phyloP scores from a whole-genome alignment of 2,888 invertebrate genomes.

The Elegia similella region DNA sequence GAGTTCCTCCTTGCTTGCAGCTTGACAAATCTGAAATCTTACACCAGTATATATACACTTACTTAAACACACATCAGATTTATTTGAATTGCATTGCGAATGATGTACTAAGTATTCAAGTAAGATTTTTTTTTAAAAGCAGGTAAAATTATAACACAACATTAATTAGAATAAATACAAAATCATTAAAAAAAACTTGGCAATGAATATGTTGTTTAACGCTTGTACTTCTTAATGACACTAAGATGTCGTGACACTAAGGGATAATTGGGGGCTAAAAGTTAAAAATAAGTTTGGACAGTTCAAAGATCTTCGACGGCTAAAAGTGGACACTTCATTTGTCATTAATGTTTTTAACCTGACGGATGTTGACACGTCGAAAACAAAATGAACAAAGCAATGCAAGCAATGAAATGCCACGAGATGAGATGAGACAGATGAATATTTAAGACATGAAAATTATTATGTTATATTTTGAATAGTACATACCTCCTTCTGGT shows the following conservation, averaged over 20 bases:
- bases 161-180: not conserved
- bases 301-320: conserved; percentile 2
- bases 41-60: too few relatives aligned
- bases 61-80: too few relatives aligned
- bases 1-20: too few relatives aligned
- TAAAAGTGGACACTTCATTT: conserved; percentile 13
- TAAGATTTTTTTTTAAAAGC: too few relatives aligned
- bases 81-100: too few relatives aligned
- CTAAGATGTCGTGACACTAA: not conserved
- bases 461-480: too few relatives aligned
- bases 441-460: conserved; percentile 3
- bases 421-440: not conserved
- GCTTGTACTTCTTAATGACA: not conserved
- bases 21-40: too few relatives aligned
- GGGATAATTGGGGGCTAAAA: not conserved
- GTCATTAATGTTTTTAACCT: conserved; percentile 9
- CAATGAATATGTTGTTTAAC: not conserved
- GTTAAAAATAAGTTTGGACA: conserved; percentile 5
- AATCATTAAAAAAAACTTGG: not conserved
- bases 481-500: too few relatives aligned
- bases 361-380: conserved; percentile 14
- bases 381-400: conserved; percentile 12
- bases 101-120: too few relatives aligned
- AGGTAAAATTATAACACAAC: too few relatives aligned
- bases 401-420: not conserved